Evolutionary conservation across 2,888 invertebrate species (phyloP), one percentile per base, ranked within the genome.

Genomic region (Xestobium rufovillosum): DNA sequence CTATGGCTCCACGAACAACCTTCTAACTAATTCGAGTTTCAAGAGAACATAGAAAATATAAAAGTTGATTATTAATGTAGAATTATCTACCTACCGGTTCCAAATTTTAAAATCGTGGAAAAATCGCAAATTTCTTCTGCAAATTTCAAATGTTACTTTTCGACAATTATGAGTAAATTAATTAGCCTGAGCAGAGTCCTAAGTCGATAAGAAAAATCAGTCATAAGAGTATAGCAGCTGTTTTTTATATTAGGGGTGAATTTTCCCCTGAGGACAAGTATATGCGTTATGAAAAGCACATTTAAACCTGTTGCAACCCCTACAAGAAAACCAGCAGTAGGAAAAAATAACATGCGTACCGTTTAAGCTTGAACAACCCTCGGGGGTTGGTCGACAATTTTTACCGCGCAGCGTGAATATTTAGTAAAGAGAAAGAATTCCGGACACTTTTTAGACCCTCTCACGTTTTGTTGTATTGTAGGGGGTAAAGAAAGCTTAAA

Each of bases 231-330:
- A n/a, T 19, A 19, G n/a, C 23, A 19, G 6, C 6, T 19, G 23
- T 19, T 19, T 19, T 19, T 8, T 8, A 6, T 8, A n/a, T 19
- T 26, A 45, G 48, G 53, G 54, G 50, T 47, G 45, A 34, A 41
- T 43, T 47, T 44, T n/a, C n/a, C 51, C 54, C 56, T 45, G 43
- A 47, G 38, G 23, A 19, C 6, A 56, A 50, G 55, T 51, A 51
- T 55, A 51, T 52, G 50, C 43, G 51, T 52, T 57, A 59, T 59
- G 55, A 60, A 59, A 59, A 59, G 55, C 53, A 50, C 60, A 59
- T 60, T 60, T 60, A 56, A 61, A 61, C 61, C 61, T 61, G 61
- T 60, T 61, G 59, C 57, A 43, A 48, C 45, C 49, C 46, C 50
- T 49, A 50, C 49, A 50, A 51, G 47, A 48, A 39, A 30, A 26